phyloP scores from a whole-genome alignment of 1,140 invertebrate species.

The Leptoteleia sp. region DNA sequence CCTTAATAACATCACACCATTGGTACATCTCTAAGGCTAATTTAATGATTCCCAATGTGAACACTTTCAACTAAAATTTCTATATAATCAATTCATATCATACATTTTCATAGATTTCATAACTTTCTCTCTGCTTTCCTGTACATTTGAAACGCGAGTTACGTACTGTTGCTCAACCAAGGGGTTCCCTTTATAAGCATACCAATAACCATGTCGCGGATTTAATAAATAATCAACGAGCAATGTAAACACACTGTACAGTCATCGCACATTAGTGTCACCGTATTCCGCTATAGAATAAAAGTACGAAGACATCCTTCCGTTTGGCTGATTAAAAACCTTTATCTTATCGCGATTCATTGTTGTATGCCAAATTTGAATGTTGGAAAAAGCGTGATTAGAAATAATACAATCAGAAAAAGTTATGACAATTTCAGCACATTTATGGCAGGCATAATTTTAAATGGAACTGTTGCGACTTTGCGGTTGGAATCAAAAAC shows the following conservation, averaged over 20 bases:
- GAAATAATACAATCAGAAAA: neutral
- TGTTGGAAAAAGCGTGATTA: neutral
- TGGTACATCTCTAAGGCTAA: constrained; percentile 35
- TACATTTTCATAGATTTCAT: constrained; percentile 66
- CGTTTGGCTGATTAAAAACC: constrained; percentile 44
- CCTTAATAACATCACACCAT: neutral
- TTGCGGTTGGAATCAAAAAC: too few species aligned
- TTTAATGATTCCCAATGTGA: constrained; percentile 36
- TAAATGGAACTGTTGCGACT: too few species aligned
- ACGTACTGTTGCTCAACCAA: constrained; percentile 59
- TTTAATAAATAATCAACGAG: constrained; percentile 58
- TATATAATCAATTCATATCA: constrained; percentile 66
- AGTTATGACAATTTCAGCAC: too few species aligned
- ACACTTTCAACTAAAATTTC: constrained; percentile 63
- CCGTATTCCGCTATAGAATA: constrained; percentile 37
- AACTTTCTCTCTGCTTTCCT: constrained; percentile 65
- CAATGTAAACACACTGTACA: constrained; percentile 60
- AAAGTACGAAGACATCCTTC: constrained; percentile 48
- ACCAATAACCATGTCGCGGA: constrained; percentile 48
- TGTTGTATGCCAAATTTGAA: constrained; percentile 18
- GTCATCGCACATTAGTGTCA: constrained; percentile 57
- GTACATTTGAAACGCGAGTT: constrained; percentile 61
- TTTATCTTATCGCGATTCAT: constrained; percentile 47
- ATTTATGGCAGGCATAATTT: too few species aligned
- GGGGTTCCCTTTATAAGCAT: constrained; percentile 19